Evolutionary conservation across 2,797 vertebrate genomes (phyloP).

Genomic region (Lacerta viridis): DNA sequence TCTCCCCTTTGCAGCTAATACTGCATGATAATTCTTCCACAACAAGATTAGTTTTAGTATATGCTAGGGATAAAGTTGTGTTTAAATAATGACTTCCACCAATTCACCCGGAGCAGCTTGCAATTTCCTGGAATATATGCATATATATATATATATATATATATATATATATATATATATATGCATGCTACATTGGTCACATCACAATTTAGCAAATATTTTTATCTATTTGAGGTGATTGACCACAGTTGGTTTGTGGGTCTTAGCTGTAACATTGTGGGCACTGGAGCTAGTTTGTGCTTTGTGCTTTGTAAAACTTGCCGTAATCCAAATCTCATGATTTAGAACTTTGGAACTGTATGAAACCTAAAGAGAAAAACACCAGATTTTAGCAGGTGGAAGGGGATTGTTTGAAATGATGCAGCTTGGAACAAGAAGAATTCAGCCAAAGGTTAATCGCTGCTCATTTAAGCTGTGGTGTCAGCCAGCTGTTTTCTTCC

Average conservation of each 20-base stretch:
- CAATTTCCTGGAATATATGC: not conserved
- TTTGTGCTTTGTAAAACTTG: constrained; percentile 52
- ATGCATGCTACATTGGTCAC: not conserved
- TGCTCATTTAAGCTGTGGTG: constrained; percentile 70
- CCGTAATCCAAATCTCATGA: constrained; percentile 50
- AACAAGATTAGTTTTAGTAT: not conserved
- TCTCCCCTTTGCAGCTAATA: not conserved
- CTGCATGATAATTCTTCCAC: not conserved
- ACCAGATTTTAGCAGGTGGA: constrained; percentile 64
- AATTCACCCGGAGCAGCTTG: not conserved
- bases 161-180: no score
- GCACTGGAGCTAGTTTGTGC: constrained; percentile 17
- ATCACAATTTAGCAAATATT: not conserved
- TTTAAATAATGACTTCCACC: not conserved
- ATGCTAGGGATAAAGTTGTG: not conserved
- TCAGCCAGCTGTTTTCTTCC: constrained; percentile 76
- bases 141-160: no score
- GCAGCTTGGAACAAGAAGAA: constrained; percentile 65
- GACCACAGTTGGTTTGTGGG: not conserved
- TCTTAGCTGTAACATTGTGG: constrained; percentile 36
- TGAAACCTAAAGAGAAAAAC: constrained; percentile 69
- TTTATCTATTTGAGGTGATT: not conserved
- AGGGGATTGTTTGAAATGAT: constrained; percentile 65
- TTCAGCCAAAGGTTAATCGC: constrained; percentile 80
- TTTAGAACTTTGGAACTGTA: constrained; percentile 53